These are phyloP conservation scores for Gymnothorax reevesii DNA, from an alignment of 2,797 vertebrate species.

Conservation along the genomic window DNA sequence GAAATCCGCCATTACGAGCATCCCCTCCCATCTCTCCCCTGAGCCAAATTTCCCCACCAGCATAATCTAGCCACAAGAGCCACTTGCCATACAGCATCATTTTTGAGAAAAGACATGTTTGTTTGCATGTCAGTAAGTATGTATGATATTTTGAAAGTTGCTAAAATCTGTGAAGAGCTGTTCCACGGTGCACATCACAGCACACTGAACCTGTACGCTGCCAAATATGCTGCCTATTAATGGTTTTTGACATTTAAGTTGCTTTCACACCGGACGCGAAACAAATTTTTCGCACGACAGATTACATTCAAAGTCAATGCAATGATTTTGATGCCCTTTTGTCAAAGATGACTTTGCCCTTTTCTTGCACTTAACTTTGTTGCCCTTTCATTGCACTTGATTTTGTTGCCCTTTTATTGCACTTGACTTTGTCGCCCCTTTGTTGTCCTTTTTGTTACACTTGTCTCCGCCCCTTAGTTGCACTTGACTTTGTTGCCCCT, in stretches of 20 bases:
- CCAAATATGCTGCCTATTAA: background rate
- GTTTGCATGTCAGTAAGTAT: background rate
- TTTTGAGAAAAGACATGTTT: background rate
- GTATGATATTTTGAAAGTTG: background rate
- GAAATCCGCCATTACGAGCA: background rate
- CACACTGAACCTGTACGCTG: background rate
- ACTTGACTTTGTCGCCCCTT: no score
- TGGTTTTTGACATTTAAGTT: background rate
- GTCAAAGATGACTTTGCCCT: no score
- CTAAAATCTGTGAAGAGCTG: background rate
- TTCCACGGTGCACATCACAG: background rate
- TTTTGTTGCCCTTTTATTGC: no score
- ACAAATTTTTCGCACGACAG: no score
- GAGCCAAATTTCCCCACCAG: background rate
- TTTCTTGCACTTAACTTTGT: no score
- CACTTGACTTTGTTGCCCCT: no score
- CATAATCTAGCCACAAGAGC: background rate
- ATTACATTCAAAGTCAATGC: no score
- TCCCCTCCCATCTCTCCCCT: background rate
- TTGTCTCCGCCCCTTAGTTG: no score
- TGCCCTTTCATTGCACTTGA: no score
- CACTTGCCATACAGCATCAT: background rate
- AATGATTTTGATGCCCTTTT: no score
- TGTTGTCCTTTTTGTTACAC: no score
- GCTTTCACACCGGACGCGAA: no score